phyloP scores from a whole-genome alignment of 2,888 invertebrate genomes.

The Cosmorhoe ocellata region DNA sequence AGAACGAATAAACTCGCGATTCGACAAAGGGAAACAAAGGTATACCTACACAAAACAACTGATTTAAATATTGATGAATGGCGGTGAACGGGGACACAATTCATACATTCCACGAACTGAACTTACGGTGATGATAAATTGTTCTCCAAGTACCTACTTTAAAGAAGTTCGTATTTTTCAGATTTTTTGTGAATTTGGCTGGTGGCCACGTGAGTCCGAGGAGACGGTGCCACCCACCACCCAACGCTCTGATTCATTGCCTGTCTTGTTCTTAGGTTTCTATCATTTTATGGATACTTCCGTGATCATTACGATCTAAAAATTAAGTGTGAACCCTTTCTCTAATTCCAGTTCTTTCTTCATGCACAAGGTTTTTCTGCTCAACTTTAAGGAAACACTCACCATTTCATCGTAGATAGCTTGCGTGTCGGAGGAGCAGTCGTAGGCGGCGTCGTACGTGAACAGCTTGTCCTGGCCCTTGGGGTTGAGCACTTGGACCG shows the following conservation, averaged over 20 bases:
- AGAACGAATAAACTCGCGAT: conserved; percentile 8
- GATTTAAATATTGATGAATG: conserved; percentile 18
- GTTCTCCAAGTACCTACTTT: not conserved
- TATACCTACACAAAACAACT: conserved; percentile 4
- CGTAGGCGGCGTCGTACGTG: conserved; percentile 99
- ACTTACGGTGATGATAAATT: not conserved
- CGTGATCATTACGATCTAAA: too few relatives aligned
- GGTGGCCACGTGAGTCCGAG: too few relatives aligned
- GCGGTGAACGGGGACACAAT: not conserved
- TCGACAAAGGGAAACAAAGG: conserved; percentile 16
- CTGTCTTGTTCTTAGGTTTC: too few relatives aligned
- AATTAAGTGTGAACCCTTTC: too few relatives aligned
- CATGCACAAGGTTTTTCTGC: too few relatives aligned
- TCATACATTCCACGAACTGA: not conserved
- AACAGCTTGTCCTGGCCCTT: conserved; percentile 95
- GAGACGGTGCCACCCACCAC: too few relatives aligned
- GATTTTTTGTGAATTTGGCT: too few relatives aligned
- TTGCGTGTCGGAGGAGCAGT: conserved; percentile 93
- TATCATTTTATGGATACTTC: too few relatives aligned
- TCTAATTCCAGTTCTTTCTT: too few relatives aligned
- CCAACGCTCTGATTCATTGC: too few relatives aligned
- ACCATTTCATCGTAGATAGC: conserved; percentile 97
- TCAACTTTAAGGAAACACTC: conserved; percentile 36
- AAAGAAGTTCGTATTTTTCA: too few relatives aligned
- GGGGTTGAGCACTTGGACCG: conserved; percentile 94